Percentiles rank a stretch among this genome's conserved stretches.
Conservation (phyloP, 64 coral and sea anemone species). For the Platygyra sinensis region DNA sequence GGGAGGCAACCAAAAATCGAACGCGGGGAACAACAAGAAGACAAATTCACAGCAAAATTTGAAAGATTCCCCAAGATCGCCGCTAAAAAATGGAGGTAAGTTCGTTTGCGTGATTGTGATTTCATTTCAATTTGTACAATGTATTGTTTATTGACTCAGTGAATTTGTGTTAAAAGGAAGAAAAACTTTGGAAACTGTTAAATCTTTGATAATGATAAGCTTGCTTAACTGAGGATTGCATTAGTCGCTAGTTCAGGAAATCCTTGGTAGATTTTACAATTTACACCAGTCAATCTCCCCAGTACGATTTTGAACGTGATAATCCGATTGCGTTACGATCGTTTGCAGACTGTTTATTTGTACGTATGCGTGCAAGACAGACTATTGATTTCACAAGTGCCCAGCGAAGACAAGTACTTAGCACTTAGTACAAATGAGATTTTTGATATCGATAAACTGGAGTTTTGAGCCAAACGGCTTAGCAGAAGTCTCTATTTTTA, state of each 20-base stretch:
- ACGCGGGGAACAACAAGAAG: not conserved
- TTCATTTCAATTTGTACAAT: not conserved
- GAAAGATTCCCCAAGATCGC: conserved; percentile 13
- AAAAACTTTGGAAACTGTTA: not conserved
- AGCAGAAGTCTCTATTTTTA: not conserved
- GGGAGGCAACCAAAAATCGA: conserved; percentile 24
- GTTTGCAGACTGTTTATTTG: not conserved
- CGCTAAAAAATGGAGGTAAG: conserved; percentile 27
- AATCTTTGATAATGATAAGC: not conserved
- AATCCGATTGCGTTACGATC: conserved; percentile 42
- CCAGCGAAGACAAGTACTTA: not conserved
- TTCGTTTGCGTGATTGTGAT: conserved; percentile 25
- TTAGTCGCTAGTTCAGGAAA: not conserved
- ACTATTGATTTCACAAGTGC: conserved; percentile 53
- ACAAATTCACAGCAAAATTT: conserved; percentile 26
- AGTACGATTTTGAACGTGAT: not conserved
- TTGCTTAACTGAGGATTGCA: not conserved
- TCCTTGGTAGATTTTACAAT: not conserved
- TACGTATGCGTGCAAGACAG: not conserved
- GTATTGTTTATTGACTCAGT: conserved; percentile 8
- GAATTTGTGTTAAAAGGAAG: not conserved
- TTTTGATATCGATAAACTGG: not conserved
- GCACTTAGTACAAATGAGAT: conserved; percentile 10
- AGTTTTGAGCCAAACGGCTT: not conserved
- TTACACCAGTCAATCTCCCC: not conserved